Base-by-base conservation (phyloP, 1,140 invertebrate genomes). In the Bathynomus jamesi region DNA sequence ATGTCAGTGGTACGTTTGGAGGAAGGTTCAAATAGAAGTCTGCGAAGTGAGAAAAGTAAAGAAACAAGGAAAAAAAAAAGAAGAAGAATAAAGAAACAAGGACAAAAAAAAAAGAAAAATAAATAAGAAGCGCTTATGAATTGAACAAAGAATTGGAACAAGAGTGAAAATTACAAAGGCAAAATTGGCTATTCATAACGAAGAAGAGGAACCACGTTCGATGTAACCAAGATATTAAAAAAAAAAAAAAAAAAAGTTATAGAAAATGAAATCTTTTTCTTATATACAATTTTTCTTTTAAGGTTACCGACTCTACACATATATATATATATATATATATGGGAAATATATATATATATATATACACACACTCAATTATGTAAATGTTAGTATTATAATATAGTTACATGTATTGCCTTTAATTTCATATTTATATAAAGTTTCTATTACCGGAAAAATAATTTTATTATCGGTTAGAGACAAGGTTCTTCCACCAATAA, bases 351-450 rank as follows among this genome's bases (percentile, higher is more conserved):
- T 53, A 53, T 53, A 53, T 5, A 53, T 53, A 53, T 53, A 53
- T 53, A 53, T 53, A 53, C 21, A 53, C 21, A 53, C n/a, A n/a
- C n/a, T n/a, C n/a, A n/a, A n/a, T n/a, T n/a, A n/a, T n/a, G n/a
- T n/a, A n/a, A n/a, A n/a, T n/a, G n/a, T n/a, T n/a, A n/a, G n/a
- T n/a, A n/a, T n/a, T n/a, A n/a, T n/a, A n/a, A n/a, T 53, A 53
- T 53, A 53, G 1, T 2, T 3, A 53, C 40, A 53, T 11, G 40
- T 53, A 53, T 53, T 53, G 40, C 40, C 21, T 21, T 53, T 53
- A 53, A 53, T 53, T 17, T 53, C 40, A 53, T 53, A 53, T 53
- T 53, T 53, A 53, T 53, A 53, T 53, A 53, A 53, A 53, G 40
- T 53, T 53, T 53, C 40, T 53, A 53, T 53, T 53, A 53, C 13